A percentile compares a stretch with the other conserved stretches of the same genome.
Conservation (phyloP, 1,140 invertebrate genomes). For the Bombus haemorrhoidalis region DNA sequence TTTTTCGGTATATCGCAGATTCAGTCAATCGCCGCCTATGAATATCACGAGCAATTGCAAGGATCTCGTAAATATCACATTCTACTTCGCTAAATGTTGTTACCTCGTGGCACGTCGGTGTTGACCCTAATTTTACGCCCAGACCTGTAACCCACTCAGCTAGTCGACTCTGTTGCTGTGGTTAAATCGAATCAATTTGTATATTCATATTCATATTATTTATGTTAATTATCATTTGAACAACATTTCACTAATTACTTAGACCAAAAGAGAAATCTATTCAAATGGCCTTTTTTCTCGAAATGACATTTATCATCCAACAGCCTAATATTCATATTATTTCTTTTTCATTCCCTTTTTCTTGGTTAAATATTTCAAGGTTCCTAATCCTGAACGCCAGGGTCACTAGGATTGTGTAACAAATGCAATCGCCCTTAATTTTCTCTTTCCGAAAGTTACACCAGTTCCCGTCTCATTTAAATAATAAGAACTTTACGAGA, state of each 20-base stretch:
- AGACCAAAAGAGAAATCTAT: too few relatives aligned
- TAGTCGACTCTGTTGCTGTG: background rate
- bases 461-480: background rate
- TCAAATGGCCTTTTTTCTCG: background rate
- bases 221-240: background rate
- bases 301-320: too few relatives aligned
- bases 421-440: background rate
- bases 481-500: background rate
- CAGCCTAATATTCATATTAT: too few relatives aligned
- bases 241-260: too few relatives aligned
- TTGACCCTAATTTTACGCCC: slow-evolving; percentile 38
- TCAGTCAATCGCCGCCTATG: background rate
- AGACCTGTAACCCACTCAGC: background rate
- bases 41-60: slow-evolving; percentile 29
- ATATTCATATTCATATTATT: background rate
- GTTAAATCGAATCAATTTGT: background rate
- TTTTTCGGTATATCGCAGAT: background rate
- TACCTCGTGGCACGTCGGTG: background rate
- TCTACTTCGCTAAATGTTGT: slow-evolving; percentile 11
- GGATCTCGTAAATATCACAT: slow-evolving; percentile 16
- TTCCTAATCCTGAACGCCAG: background rate
- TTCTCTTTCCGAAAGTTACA: background rate
- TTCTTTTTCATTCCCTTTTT: too few relatives aligned
- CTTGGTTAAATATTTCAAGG: too few relatives aligned
- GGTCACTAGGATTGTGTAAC: background rate